These are phyloP conservation scores for Sciaenops ocellatus DNA, from an alignment of 2,797 vertebrate species.

Conservation along the genomic window DNA sequence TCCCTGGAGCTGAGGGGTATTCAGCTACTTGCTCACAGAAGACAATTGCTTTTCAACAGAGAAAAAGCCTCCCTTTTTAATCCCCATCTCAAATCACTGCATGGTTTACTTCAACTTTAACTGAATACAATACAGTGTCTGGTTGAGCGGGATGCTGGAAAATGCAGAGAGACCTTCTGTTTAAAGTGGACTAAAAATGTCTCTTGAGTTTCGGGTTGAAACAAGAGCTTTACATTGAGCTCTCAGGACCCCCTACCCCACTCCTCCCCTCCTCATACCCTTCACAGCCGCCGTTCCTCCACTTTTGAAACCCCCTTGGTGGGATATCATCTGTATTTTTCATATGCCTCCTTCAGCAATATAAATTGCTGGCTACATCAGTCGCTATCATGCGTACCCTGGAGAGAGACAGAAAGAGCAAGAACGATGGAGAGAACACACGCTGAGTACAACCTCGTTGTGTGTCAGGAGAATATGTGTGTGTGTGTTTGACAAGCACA, in stretches of 20 bases:
- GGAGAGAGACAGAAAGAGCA: conserved; percentile 65
- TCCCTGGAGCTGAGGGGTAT: conserved; percentile 3
- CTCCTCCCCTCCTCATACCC: conserved; percentile 10
- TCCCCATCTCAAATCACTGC: background rate
- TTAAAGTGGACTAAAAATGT: conserved; percentile 45
- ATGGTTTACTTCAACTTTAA: background rate
- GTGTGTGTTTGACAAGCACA: conserved; percentile 38
- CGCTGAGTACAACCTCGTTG: conserved; percentile 61
- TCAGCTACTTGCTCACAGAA: background rate
- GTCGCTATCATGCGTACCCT: conserved; percentile 66
- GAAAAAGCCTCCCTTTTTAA: background rate
- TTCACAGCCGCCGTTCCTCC: conserved; percentile 34
- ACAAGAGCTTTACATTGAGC: conserved; percentile 36
- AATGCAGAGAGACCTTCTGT: background rate
- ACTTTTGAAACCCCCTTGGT: conserved; percentile 66
- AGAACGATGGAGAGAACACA: conserved; percentile 67
- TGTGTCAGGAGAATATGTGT: conserved; percentile 9
- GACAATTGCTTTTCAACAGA: background rate
- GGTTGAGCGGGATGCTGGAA: background rate
- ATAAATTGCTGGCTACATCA: conserved; percentile 76
- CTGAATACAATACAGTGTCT: background rate
- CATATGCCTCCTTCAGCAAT: conserved; percentile 66
- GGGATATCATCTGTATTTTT: conserved; percentile 73
- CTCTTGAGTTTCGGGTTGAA: conserved; percentile 43
- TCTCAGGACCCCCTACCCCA: conserved; percentile 19